A percentile compares a stretch with the other conserved stretches of the same genome.
Conservation (phyloP, 92 coral and sea anemone species). For the Palythoa caribaeorum region DNA sequence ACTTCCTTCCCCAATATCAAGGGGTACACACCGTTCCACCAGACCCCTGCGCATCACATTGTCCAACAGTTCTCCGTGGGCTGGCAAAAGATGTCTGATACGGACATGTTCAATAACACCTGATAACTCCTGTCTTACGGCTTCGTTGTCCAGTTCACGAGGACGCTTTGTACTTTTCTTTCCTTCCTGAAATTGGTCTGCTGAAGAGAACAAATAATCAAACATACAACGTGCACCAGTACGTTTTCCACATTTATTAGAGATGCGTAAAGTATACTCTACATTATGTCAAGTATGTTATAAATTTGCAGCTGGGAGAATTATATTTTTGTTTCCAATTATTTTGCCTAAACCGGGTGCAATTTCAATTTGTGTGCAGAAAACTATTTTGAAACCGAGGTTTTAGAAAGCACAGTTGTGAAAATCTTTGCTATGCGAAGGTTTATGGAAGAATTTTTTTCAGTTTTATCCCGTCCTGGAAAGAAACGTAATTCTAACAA, state of each 20-base stretch:
- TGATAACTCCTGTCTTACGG: constrained; percentile 76
- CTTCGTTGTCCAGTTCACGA: constrained; percentile 81
- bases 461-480: no score
- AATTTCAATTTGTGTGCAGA: no score
- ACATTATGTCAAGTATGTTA: no score
- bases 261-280: no score
- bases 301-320: no score
- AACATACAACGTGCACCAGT: not conserved
- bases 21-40: constrained; percentile 89
- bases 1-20: constrained; percentile 95
- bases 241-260: not conserved
- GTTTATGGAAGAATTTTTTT: no score
- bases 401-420: no score
- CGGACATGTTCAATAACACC: constrained; percentile 90
- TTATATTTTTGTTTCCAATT: no score
- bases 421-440: no score
- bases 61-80: constrained; percentile 81
- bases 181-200: constrained; percentile 55
- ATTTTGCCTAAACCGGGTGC: no score
- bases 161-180: constrained; percentile 79
- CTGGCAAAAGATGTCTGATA: constrained; percentile 88
- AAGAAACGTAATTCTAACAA: no score
- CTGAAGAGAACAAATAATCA: not conserved
- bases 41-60: constrained; percentile 87
- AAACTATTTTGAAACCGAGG: no score